A percentile compares a stretch with the other conserved stretches of the same genome.
These are phyloP conservation scores for Ectemnius cavifrons DNA, from an alignment of 2,888 invertebrate genomes.

Conservation along the genomic window DNA sequence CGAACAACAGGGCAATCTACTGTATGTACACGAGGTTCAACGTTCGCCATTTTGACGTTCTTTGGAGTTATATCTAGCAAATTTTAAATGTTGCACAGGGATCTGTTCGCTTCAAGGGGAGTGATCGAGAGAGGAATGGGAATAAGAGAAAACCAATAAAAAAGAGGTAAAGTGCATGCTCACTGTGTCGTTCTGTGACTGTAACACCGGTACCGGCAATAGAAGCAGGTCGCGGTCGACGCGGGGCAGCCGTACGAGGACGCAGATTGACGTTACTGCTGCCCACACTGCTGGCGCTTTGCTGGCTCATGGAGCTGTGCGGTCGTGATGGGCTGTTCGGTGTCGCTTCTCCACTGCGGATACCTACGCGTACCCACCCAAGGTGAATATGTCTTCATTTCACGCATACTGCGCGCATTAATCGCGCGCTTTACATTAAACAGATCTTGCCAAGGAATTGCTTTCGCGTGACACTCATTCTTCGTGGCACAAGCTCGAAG, in stretches of 20 bases:
- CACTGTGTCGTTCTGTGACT: slow-evolving; percentile 78
- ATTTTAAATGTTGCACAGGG: no score
- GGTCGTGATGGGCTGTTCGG: slow-evolving; percentile 89
- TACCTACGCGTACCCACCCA: slow-evolving; percentile 79
- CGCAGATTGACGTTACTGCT: slow-evolving; percentile 80
- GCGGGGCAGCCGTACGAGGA: slow-evolving; percentile 82
- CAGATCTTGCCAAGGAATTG: slow-evolving; percentile 7
- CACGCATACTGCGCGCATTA: slow-evolving; percentile 10
- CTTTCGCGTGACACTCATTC: background rate
- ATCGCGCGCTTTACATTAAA: background rate
- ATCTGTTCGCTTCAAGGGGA: no score
- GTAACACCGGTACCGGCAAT: slow-evolving; percentile 92
- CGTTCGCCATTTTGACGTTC: no score
- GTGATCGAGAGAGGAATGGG: background rate
- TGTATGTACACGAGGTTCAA: no score
- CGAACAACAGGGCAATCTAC: no score
- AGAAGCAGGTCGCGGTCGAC: slow-evolving; percentile 88
- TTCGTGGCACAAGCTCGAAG: background rate
- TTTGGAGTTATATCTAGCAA: no score
- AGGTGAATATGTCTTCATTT: slow-evolving; percentile 63
- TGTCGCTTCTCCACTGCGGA: slow-evolving; percentile 87
- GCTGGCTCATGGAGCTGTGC: slow-evolving; percentile 90
- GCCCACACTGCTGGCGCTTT: slow-evolving; percentile 81
- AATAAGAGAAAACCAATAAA: slow-evolving; percentile 27
- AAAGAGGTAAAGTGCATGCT: slow-evolving; percentile 71